Conservation (phyloP, 1,140 invertebrate genomes). For the Saccostrea cuccullata region DNA sequence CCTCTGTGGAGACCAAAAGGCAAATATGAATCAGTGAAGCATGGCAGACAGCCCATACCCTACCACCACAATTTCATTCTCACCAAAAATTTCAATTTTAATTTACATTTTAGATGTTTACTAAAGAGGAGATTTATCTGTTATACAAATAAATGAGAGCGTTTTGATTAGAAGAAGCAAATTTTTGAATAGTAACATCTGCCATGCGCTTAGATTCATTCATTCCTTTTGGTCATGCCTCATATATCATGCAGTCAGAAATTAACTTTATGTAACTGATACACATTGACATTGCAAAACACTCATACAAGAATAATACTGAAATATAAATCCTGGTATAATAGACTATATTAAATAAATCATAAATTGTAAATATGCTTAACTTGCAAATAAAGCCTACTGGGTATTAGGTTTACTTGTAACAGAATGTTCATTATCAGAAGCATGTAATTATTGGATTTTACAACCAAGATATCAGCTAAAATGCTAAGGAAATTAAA, state of each 20-base stretch:
- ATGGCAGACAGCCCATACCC: background rate
- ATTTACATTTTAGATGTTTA: background rate
- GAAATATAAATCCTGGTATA: too few species aligned
- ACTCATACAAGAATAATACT: background rate
- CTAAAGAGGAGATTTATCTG: background rate
- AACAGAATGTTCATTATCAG: too few species aligned
- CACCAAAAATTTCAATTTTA: background rate
- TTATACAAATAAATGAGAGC: background rate
- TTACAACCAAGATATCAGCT: too few species aligned
- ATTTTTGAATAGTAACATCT: slow-evolving; percentile 4
- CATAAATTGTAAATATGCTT: too few species aligned
- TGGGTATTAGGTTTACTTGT: too few species aligned
- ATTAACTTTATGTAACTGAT: too few species aligned
- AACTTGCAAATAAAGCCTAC: too few species aligned
- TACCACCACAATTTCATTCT: background rate
- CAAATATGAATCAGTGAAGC: slow-evolving; percentile 12
- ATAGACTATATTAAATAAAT: too few species aligned
- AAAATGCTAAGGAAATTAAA: too few species aligned
- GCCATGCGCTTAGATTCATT: slow-evolving; percentile 35
- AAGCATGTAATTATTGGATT: too few species aligned
- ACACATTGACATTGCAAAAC: background rate
- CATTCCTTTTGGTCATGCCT: slow-evolving; percentile 21
- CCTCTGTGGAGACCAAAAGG: slow-evolving; percentile 28
- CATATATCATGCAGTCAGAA: background rate
- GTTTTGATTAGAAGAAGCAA: background rate